These are phyloP conservation scores for Tetranychus urticae DNA, from an alignment of 1,140 invertebrate genomes.

Conservation along the genomic window DNA sequence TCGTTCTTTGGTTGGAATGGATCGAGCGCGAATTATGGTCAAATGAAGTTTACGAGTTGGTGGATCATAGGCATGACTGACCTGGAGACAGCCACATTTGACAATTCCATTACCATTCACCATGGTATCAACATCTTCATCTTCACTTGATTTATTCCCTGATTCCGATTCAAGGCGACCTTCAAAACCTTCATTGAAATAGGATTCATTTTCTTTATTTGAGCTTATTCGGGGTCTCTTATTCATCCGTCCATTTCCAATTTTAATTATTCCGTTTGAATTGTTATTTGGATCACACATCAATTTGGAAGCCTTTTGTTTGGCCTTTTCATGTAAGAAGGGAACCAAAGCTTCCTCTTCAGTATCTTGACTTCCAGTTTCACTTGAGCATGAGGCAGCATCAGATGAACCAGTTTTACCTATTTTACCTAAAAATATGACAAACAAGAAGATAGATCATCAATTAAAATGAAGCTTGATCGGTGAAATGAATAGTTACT, in stretches of 20 bases:
- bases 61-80: constrained; percentile 64
- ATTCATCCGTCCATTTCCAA: too few species aligned
- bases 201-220: too few species aligned
- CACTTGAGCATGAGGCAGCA: not conserved
- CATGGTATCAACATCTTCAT: not conserved
- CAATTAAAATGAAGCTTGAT: not conserved
- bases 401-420: not conserved
- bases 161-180: not conserved
- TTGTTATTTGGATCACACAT: constrained; percentile 19
- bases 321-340: constrained; percentile 3
- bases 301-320: constrained; percentile 14
- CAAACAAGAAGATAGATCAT: not conserved
- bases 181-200: too few species aligned
- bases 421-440: not conserved
- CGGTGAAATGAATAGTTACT: not conserved
- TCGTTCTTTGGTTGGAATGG: constrained; percentile 34
- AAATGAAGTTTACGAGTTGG: constrained; percentile 66
- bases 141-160: not conserved
- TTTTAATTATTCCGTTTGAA: too few species aligned
- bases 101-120: too few species aligned
- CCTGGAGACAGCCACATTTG: constrained; percentile 31
- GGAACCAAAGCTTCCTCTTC: not conserved
- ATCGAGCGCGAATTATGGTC: constrained; percentile 58
- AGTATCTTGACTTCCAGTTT: not conserved
- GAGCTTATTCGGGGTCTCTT: too few species aligned